phyloP scores from a whole-genome alignment of 1,140 invertebrate species.

The Drosophila orena region DNA sequence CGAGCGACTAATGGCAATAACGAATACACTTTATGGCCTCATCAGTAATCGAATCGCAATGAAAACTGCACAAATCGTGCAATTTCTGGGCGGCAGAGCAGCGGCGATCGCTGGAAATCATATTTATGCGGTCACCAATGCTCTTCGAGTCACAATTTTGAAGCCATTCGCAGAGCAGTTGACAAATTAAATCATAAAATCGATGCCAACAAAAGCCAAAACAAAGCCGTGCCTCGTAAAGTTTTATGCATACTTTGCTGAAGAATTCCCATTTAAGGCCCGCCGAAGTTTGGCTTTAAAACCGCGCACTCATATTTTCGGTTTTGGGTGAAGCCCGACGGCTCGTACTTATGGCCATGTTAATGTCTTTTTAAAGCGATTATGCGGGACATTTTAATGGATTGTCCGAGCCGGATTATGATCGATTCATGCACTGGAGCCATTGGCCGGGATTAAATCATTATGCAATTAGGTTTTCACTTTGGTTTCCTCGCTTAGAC shows the following conservation, averaged over 20 bases:
- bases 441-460: slow-evolving; percentile 68
- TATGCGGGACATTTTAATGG: slow-evolving; percentile 58
- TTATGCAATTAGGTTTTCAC: slow-evolving; percentile 70
- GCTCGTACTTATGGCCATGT: slow-evolving; percentile 54
- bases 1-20: slow-evolving; percentile 81
- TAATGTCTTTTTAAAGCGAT: slow-evolving; percentile 75
- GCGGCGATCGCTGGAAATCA: slow-evolving; percentile 19
- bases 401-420: slow-evolving; percentile 44
- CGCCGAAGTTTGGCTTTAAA: slow-evolving; percentile 12
- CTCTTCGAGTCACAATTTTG: slow-evolving; percentile 17
- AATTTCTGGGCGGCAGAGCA: slow-evolving; percentile 42
- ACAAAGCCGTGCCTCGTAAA: slow-evolving; percentile 35
- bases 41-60: slow-evolving; percentile 75
- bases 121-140: slow-evolving; percentile 46
- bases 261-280: slow-evolving; percentile 43
- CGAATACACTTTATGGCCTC: slow-evolving; percentile 78
- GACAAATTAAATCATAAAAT: slow-evolving; percentile 50
- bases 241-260: slow-evolving; percentile 22
- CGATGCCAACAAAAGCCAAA: slow-evolving; percentile 20
- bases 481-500: slow-evolving; percentile 43
- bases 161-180: slow-evolving; percentile 22
- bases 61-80: slow-evolving; percentile 65
- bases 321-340: slow-evolving; percentile 10
- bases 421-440: slow-evolving; percentile 70
- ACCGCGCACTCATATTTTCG: slow-evolving; percentile 7